phyloP scores from a whole-genome alignment of 2,797 vertebrate genomes.

The Pelodytes ibericus region DNA sequence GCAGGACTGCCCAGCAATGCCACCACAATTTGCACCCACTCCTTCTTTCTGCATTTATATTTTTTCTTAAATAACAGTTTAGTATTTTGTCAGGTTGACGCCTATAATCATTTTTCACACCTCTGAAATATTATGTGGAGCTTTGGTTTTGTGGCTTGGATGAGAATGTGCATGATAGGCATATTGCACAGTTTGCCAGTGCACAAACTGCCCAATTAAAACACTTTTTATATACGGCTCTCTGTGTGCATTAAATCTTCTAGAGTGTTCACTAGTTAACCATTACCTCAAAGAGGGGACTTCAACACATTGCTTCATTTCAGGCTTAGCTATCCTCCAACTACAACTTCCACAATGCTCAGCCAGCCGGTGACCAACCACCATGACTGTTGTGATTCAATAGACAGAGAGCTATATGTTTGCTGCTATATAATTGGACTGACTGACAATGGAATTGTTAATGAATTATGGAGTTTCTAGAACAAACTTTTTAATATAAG shows the following conservation, averaged over 20 bases:
- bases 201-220: neutral
- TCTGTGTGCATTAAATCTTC: too few relatives aligned
- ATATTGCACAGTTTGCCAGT: neutral
- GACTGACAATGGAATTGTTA: too few relatives aligned
- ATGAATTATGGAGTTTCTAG: too few relatives aligned
- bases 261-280: too few relatives aligned
- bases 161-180: slow-evolving; percentile 11
- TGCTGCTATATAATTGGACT: too few relatives aligned
- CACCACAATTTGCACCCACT: slow-evolving; percentile 5
- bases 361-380: too few relatives aligned
- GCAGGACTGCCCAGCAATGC: neutral
- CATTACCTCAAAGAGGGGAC: too few relatives aligned
- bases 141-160: slow-evolving; percentile 27
- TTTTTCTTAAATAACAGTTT: slow-evolving; percentile 26
- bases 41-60: slow-evolving; percentile 1
- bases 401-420: too few relatives aligned
- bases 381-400: too few relatives aligned
- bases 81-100: slow-evolving; percentile 26
- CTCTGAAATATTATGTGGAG: slow-evolving; percentile 53
- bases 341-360: too few relatives aligned
- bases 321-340: too few relatives aligned
- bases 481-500: slow-evolving; percentile 33
- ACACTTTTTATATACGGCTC: neutral
- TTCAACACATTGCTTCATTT: too few relatives aligned
- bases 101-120: slow-evolving; percentile 53